Percentiles rank a stretch among this genome's conserved stretches.
Evolutionary conservation across 2,888 invertebrate genomes (phyloP).

Genomic region (Xestia xanthographa): DNA sequence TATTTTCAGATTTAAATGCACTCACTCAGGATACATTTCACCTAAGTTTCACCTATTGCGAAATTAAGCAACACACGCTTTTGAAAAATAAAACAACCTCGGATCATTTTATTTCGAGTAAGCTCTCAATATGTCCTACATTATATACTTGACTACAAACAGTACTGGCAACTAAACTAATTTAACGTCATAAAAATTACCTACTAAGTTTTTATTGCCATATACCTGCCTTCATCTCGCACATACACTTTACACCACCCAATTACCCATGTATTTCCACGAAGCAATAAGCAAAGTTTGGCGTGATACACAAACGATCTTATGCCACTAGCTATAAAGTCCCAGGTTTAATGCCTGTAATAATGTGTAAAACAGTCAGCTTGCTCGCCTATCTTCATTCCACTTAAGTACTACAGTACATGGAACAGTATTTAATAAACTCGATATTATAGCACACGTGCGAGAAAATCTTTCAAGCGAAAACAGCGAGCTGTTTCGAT

Average conservation of each 20-base stretch:
- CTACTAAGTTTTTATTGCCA: not conserved
- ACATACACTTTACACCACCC: not conserved
- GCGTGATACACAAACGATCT: not conserved
- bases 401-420: slow-evolving; percentile 7
- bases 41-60: not conserved
- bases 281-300: slow-evolving; percentile 19
- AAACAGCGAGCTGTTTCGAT: slow-evolving; percentile 10
- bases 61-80: not conserved
- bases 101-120: not conserved
- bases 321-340: not conserved
- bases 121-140: not conserved
- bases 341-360: slow-evolving; percentile 5
- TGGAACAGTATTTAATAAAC: slow-evolving; percentile 21
- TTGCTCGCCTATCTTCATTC: slow-evolving; percentile 1
- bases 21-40: not conserved
- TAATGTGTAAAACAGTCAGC: slow-evolving; percentile 28
- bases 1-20: not conserved
- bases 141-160: not conserved
- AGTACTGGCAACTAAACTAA: not conserved
- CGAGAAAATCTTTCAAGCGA: slow-evolving; percentile 32
- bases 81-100: not conserved
- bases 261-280: not conserved
- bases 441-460: slow-evolving; percentile 19
- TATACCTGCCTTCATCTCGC: not conserved
- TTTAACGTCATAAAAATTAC: not conserved